phyloP scores from a whole-genome alignment of 2,888 invertebrate species.

The Pycnomerus fuliginosus region DNA sequence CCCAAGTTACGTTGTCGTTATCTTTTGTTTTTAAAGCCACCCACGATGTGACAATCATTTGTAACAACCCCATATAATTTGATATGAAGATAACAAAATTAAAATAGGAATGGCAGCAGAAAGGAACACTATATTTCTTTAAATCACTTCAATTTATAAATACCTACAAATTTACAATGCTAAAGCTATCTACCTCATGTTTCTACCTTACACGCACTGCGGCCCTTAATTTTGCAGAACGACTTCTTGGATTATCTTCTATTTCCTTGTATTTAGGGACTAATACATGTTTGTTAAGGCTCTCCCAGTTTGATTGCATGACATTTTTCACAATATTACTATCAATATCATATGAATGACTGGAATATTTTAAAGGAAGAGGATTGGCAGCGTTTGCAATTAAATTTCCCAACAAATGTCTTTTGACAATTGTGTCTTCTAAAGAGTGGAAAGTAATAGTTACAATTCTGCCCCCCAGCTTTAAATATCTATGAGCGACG shows the following conservation, averaged over 20 bases:
- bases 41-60: too few relatives aligned
- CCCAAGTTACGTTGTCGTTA: too few relatives aligned
- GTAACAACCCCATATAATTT: too few relatives aligned
- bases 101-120: too few relatives aligned
- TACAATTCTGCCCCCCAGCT: slow-evolving; percentile 74
- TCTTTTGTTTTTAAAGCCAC: too few relatives aligned
- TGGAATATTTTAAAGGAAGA: slow-evolving; percentile 70
- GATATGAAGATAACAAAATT: too few relatives aligned
- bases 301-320: slow-evolving; percentile 71
- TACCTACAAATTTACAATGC: too few relatives aligned
- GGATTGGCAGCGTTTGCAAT: slow-evolving; percentile 70
- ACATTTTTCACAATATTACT: slow-evolving; percentile 62
- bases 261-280: slow-evolving; percentile 74
- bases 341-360: slow-evolving; percentile 61
- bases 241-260: slow-evolving; percentile 75
- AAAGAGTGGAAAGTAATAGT: slow-evolving; percentile 90
- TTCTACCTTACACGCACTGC: slow-evolving; percentile 68
- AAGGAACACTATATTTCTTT: too few relatives aligned
- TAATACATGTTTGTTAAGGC: slow-evolving; percentile 78
- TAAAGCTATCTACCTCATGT: too few relatives aligned
- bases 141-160: too few relatives aligned
- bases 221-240: slow-evolving; percentile 87
- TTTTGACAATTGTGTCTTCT: slow-evolving; percentile 91
- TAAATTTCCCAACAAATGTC: slow-evolving; percentile 79
- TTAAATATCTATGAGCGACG: slow-evolving; percentile 74